Evolutionary conservation across 2,113 vertebrate genomes (phyloP).

Genomic region (Planiliza haematocheilus): DNA sequence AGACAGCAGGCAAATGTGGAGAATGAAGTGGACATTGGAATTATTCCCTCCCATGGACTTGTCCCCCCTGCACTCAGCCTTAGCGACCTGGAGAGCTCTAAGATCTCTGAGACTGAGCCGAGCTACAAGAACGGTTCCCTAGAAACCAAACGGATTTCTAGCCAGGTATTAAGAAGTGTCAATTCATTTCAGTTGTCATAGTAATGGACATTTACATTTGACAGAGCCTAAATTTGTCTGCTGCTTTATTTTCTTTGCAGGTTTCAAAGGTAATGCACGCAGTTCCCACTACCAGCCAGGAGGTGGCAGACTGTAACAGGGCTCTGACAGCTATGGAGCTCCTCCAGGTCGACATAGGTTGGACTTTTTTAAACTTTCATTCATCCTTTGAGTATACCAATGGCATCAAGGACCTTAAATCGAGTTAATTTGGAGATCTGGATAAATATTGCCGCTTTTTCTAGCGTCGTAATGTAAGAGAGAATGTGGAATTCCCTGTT

Average conservation of each 20-base stretch:
- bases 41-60: constrained; percentile 82
- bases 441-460: no score
- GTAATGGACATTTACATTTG: background rate
- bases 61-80: constrained; percentile 73
- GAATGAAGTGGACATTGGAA: constrained; percentile 75
- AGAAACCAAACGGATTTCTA: constrained; percentile 5
- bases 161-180: constrained; percentile 1
- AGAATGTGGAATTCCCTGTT: no score
- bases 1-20: constrained; percentile 70
- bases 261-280: constrained; percentile 69
- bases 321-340: constrained; percentile 86
- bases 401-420: no score
- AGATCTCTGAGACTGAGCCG: background rate
- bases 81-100: constrained; percentile 49
- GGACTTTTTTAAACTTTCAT: no score
- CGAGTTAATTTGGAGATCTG: no score
- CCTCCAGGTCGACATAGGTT: constrained; percentile 84
- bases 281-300: constrained; percentile 79
- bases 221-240: background rate
- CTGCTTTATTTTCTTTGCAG: no score
- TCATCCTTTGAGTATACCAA: no score
- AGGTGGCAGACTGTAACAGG: constrained; percentile 85
- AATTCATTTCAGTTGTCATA: background rate
- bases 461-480: no score
- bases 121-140: background rate